A percentile compares a stretch with the other conserved stretches of the same genome.
These are phyloP conservation scores for Scomber colias DNA, from an alignment of 2,113 vertebrate genomes.

Conservation along the genomic window DNA sequence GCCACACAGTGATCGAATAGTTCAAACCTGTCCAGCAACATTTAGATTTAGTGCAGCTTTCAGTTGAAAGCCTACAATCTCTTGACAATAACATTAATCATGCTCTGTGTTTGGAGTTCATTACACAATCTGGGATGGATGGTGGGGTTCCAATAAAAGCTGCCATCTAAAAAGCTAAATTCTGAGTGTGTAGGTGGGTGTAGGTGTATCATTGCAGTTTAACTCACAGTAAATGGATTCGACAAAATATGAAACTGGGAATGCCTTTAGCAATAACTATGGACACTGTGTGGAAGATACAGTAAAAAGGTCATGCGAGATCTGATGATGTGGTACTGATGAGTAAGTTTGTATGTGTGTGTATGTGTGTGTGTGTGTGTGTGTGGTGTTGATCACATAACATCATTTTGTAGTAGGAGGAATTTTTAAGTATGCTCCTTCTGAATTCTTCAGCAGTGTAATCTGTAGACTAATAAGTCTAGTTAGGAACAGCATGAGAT, in stretches of 20 bases:
- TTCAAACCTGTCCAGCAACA: neutral
- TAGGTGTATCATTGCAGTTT: neutral
- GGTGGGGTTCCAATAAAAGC: conserved; percentile 2
- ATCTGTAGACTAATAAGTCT: neutral
- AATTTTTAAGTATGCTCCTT: neutral
- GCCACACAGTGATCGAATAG: conserved; percentile 5
- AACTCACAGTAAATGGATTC: neutral
- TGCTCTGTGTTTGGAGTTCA: neutral
- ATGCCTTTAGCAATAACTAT: neutral
- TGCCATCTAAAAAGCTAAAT: neutral
- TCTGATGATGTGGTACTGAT: too few species aligned
- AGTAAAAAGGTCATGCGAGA: too few species aligned
- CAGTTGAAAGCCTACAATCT: neutral
- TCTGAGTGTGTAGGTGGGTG: neutral
- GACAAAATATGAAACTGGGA: neutral
- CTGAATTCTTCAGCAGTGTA: neutral
- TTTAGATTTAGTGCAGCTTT: conserved; percentile 11
- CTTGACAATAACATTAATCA: neutral
- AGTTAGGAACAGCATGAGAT: too few species aligned
- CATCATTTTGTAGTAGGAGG: neutral
- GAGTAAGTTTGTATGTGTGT: neutral
- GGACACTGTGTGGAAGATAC: too few species aligned
- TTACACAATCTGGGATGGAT: neutral
- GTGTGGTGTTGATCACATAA: neutral
- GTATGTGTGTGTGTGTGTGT: neutral